Base-by-base conservation (phyloP, 2,113 vertebrate genomes). In the Sterna hirundo region DNA sequence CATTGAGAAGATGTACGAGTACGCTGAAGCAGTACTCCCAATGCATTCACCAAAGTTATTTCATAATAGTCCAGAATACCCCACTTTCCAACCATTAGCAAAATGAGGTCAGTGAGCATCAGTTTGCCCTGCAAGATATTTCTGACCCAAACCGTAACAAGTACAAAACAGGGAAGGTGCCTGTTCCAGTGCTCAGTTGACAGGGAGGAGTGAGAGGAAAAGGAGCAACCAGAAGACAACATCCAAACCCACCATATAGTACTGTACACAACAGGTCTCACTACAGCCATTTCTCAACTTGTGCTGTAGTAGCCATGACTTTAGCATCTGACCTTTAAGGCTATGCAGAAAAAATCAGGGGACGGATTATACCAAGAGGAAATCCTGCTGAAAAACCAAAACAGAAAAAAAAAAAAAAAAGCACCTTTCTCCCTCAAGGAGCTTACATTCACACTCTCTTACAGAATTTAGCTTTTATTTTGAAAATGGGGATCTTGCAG, bases 71-170 rank as follows among this genome's bases (percentile, higher is more conserved):
- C 49, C 62, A 62, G 42, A 69, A 83, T 64, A 87, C 32, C 47
- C 85, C 74, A 91, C 77, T 80, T 97, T 83, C 54, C 88, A 81
- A 15, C 42, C 69, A 71, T 68, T 81, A 82, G 58, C 68, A 95
- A 94, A 84, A 95, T 91, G 42, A 94, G 23, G 25, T 69, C 40
- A 66, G 58, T 55, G 40, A 87, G 54, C 62, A 83, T 86, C 84
- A 78, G 60, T 68, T 55, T 84, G 49, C 34, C 21, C 23, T 77
- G 51, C 34, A 93, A 62, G 69, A 77, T 83, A 47, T 64, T 57
- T 92, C 86, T 93, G 95, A 57, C 42, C 29, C 32, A 38, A 68
- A 71, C 11, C 7, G 10, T n/a, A 78, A 40, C 14, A 78, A 52
- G 25, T 40, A 52, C 16, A 60, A 72, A 66, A 47, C 5, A 72